Conservation (phyloP, 2,113 vertebrate genomes). For the Lophius piscatorius region DNA sequence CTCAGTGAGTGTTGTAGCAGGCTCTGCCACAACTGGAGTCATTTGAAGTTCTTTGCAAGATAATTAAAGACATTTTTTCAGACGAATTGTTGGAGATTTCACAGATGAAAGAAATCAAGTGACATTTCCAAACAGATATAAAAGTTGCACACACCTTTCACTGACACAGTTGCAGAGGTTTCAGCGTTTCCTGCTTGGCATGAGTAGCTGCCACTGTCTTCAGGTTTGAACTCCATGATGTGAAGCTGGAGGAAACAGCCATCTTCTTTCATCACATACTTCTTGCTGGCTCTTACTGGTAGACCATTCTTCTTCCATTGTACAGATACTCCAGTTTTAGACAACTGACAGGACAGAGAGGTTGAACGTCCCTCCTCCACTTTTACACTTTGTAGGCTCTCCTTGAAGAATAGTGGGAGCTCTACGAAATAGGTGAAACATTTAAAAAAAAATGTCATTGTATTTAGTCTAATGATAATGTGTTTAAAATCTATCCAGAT, state of each 20-base stretch:
- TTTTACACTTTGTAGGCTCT: conserved; percentile 21
- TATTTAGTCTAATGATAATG: no score
- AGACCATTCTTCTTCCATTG: conserved; percentile 61
- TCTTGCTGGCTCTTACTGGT: conserved; percentile 33
- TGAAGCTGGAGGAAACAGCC: conserved; percentile 46
- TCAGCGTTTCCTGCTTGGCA: conserved; percentile 52
- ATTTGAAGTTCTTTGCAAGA: conserved; percentile 21
- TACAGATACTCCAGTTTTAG: conserved; percentile 34
- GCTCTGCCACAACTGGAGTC: conserved; percentile 34
- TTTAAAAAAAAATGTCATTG: no score
- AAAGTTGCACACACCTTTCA: conserved; percentile 76
- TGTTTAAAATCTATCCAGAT: no score
- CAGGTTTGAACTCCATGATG: conserved; percentile 44
- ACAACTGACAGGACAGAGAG: conserved; percentile 50
- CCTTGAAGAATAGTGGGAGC: conserved; percentile 12
- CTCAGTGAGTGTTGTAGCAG: conserved; percentile 2
- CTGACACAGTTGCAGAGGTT: conserved; percentile 63
- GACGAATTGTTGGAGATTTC: neutral
- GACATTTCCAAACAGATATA: conserved; percentile 5
- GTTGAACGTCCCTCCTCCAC: conserved; percentile 43
- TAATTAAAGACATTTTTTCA: neutral
- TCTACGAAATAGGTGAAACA: neutral
- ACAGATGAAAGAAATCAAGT: neutral
- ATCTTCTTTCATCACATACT: conserved; percentile 56
- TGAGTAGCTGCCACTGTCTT: conserved; percentile 60